phyloP scores from a whole-genome alignment of 23 tunicate species.

The Pegea sp. region DNA sequence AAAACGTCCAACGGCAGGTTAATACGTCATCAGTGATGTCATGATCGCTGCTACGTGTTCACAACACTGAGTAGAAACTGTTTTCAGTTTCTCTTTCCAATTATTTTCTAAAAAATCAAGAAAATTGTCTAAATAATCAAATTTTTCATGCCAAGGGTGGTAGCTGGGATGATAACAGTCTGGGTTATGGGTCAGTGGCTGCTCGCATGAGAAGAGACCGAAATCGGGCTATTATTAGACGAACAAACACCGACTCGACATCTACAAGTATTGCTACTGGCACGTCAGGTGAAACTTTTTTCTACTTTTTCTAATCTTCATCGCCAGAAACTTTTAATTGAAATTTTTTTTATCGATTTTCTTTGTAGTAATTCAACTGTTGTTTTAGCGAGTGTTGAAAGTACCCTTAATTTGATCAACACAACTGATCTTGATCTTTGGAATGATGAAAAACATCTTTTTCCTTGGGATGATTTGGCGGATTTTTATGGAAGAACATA shows the following conservation, averaged over 20 bases:
- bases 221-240: constrained; percentile 37
- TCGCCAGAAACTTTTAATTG: too few relatives aligned
- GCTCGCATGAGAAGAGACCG: constrained; percentile 76
- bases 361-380: neutral
- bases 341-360: neutral
- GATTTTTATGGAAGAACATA: neutral
- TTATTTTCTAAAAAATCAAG: too few relatives aligned
- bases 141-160: too few relatives aligned
- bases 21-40: too few relatives aligned
- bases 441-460: constrained; percentile 10
- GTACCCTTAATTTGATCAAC: constrained; percentile 73
- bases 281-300: constrained; percentile 31
- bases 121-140: too few relatives aligned
- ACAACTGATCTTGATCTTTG: constrained; percentile 54
- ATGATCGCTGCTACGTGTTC: too few relatives aligned
- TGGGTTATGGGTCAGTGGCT: constrained; percentile 84
- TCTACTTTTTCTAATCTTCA: neutral
- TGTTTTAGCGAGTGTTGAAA: too few relatives aligned
- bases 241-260: constrained; percentile 36
- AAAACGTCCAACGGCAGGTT: too few relatives aligned
- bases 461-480: constrained; percentile 29
- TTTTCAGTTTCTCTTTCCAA: too few relatives aligned
- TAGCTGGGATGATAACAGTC: constrained; percentile 92
- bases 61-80: too few relatives aligned
- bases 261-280: constrained; percentile 18